phyloP scores from a whole-genome alignment of 2,888 invertebrate species.

The Leptopilina myrica region DNA sequence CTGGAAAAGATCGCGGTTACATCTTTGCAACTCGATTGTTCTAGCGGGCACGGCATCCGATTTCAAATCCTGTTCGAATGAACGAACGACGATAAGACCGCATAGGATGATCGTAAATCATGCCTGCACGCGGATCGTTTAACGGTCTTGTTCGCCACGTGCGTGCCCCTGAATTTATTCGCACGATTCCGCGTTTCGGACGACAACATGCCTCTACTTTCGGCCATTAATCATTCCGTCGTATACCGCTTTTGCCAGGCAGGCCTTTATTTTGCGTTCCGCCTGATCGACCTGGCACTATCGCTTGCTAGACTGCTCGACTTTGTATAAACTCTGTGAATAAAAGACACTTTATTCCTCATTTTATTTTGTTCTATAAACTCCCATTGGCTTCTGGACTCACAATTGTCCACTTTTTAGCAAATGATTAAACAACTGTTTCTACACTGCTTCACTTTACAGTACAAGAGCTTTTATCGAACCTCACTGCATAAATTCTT shows the following conservation, averaged over 20 bases:
- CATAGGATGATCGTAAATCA: slow-evolving; percentile 51
- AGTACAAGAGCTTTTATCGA: no score
- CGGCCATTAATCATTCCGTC: slow-evolving; percentile 30
- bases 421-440: background rate
- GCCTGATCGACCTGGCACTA: slow-evolving; percentile 33
- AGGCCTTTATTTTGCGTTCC: slow-evolving; percentile 20
- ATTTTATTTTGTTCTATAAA: background rate
- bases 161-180: slow-evolving; percentile 48
- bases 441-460: no score
- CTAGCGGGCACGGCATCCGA: slow-evolving; percentile 52
- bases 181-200: slow-evolving; percentile 38
- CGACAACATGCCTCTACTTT: slow-evolving; percentile 36
- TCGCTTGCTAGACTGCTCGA: slow-evolving; percentile 5
- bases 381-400: background rate
- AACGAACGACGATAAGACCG: slow-evolving; percentile 52
- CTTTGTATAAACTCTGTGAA: slow-evolving; percentile 9
- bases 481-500: no score
- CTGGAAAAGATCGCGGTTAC: slow-evolving; percentile 37
- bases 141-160: slow-evolving; percentile 51
- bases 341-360: background rate
- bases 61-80: slow-evolving; percentile 54
- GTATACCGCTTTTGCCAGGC: slow-evolving; percentile 4
- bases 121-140: slow-evolving; percentile 47
- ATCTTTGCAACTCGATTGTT: slow-evolving; percentile 38
- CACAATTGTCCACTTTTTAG: background rate